Conservation (phyloP, 1,140 invertebrate genomes). For the Teleogryllus occipitalis region DNA sequence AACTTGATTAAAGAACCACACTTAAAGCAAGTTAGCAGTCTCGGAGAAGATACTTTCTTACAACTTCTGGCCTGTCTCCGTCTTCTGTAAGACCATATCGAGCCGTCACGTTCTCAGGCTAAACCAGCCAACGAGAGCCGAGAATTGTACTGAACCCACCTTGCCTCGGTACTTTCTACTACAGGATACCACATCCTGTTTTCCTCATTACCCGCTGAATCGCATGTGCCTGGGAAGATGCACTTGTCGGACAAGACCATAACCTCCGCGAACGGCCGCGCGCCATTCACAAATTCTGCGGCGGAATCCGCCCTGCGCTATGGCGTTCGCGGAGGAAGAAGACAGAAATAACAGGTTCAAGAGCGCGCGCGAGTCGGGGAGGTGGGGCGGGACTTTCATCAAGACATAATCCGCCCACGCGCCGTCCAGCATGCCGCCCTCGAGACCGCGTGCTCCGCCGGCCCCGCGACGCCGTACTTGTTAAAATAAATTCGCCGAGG, state of each 20-base stretch:
- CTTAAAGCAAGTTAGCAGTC: too few relatives aligned
- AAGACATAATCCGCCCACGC: neutral
- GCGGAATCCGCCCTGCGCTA: neutral
- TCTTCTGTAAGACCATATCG: too few relatives aligned
- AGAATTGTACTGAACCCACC: too few relatives aligned
- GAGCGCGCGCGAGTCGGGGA: neutral
- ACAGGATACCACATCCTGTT: neutral
- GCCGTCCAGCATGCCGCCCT: too few relatives aligned
- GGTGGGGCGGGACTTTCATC: neutral
- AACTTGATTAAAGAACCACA: too few relatives aligned
- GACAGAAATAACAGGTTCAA: neutral
- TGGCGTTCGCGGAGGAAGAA: neutral
- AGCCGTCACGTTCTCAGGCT: too few relatives aligned
- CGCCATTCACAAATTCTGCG: neutral
- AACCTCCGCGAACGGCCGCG: neutral
- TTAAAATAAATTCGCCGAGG: constrained; percentile 1
- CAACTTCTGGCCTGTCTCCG: too few relatives aligned
- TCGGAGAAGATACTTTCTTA: too few relatives aligned
- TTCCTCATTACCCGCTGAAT: neutral
- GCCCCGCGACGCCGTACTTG: neutral
- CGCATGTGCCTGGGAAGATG: neutral
- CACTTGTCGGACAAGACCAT: neutral
- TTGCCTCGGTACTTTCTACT: too few relatives aligned
- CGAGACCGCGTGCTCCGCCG: too few relatives aligned
- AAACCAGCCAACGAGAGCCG: too few relatives aligned